A percentile compares a stretch with the other conserved stretches of the same genome.
Conservation (phyloP, 2,113 vertebrate genomes). For the Triplophysa tibetana region DNA sequence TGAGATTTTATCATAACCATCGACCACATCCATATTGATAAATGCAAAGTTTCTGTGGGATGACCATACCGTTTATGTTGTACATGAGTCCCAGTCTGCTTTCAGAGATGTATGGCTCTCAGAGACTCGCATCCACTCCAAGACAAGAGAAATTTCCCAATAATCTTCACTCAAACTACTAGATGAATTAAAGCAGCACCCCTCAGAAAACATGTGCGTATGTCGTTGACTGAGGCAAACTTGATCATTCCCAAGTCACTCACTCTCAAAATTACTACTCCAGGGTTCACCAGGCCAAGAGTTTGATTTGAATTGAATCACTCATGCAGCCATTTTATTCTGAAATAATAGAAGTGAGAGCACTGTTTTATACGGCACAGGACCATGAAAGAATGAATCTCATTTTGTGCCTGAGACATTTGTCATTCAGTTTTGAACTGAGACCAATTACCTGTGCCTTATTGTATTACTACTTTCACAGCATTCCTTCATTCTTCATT, state of each 20-base stretch:
- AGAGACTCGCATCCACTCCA: conserved; percentile 8
- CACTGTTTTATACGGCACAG: conserved; percentile 52
- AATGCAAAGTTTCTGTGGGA: no score
- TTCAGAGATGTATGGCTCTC: no score
- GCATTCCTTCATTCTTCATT: conserved; percentile 47
- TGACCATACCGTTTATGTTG: no score
- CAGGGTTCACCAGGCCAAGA: conserved; percentile 29
- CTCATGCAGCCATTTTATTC: conserved; percentile 38
- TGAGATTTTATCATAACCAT: no score
- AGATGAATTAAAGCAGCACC: not conserved
- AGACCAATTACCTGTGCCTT: conserved; percentile 50
- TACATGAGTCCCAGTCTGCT: no score
- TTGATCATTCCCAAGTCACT: conserved; percentile 32
- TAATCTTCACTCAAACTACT: not conserved
- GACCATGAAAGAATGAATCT: conserved; percentile 52
- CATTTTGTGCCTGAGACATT: conserved; percentile 47
- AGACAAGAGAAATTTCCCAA: conserved; percentile 15
- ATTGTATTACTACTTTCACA: conserved; percentile 54
- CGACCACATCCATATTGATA: no score
- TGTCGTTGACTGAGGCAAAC: conserved; percentile 24
- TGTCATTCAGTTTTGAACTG: conserved; percentile 56
- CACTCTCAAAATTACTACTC: conserved; percentile 15
- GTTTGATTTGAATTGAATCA: conserved; percentile 44
- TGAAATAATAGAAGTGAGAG: conserved; percentile 31
- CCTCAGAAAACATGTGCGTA: not conserved